Evolutionary conservation across 1,140 invertebrate species (phyloP), one percentile per base, ranked within the genome.

Genomic region (Bombus waltoni): DNA sequence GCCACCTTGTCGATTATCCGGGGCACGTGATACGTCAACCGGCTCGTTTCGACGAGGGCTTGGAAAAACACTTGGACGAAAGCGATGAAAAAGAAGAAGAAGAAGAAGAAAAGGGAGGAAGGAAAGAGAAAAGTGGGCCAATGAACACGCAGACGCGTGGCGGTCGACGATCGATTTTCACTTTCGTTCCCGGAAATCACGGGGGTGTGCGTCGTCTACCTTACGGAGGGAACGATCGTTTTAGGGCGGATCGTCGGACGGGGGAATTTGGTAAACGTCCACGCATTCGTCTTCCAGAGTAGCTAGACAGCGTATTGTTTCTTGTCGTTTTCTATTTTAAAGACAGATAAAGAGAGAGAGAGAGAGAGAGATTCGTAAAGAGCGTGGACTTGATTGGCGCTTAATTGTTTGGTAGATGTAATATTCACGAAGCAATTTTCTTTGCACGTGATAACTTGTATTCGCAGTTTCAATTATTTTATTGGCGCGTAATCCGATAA

Each of bases 141-240:
- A 91, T 91, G 78, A 91, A 80, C 89, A 90, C 87, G 89, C 83
- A 86, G 89, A 90, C 89, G 86, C 87, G 87, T 44, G 53, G 59
- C 70, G 38, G 57, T 9, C 13, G 65, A 73, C 59, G 72, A 90
- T 90, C 88, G 89, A 91, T 91, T 91, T 91, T 91, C 87, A 90
- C 89, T 90, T 90, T 90, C 88, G 79, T 66, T 85, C 53, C 38
- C 88, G 70, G 65, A 62, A 83, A 85, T 90, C 74, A 82, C 85
- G 79, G 70, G 78, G 71, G 40, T 78, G 71, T 71, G 38, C 79
- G 79, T 81, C 68, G 74, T 38, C 47, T 74, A 65, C 65, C 68
- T 47, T n/a, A 25, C 10, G 15, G 11, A 79, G 71, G 70, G 22
- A 28, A 68, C 57, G 53, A 80, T 81, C 38, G 42, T 74, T 68